Base-by-base conservation (phyloP, 2,888 invertebrate species). In the Scaptomyza polygonia region DNA sequence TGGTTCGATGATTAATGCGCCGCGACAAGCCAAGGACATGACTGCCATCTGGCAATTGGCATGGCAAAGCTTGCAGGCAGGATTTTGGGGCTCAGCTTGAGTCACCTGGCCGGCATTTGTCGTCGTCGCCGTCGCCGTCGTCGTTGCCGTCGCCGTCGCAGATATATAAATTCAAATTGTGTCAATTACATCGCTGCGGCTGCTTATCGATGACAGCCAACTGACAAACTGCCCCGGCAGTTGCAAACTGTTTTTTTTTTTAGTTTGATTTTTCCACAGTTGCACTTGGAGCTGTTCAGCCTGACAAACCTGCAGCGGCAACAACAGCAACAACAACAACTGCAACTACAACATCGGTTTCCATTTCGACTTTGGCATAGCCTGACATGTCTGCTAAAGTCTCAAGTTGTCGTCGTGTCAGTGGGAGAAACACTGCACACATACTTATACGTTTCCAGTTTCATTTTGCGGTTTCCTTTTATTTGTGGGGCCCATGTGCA, bases 151-250 rank as follows among this genome's bases (percentile, higher is more conserved):
- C 43, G 47, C 25, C 29, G 48, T 12, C 43, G 30, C 66, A 77
- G 72, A 79, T 83, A 84, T 86, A 83, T 86, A 83, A 86, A 85
- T 85, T 86, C 81, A 88, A 85, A 85, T 85, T 85, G 85, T 85
- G 85, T 85, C 85, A 88, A 88, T 85, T 85, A 85, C 84, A 81
- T 79, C 63, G 80, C 70, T 63, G 83, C 75, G 72, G 72, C 69
- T 72, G 84, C 73, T 84, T 84, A 86, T 83, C 82, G 85, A 72
- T 72, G 82, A 75, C 78, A 79, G 70, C 56, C 66, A 29, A 39
- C 77, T 83, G 86, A 84, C 88, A 78, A 81, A 77, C 79, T 82
- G 64, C 62, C 59, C 48, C 48, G 27, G 57, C 75, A 70, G 34
- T 54, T 16, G 25, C 5, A 25, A n/a, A n/a, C n/a, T n/a, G 5